Evolutionary conservation across 92 coral and sea anemone species (phyloP).

Genomic region (Porites divaricata): DNA sequence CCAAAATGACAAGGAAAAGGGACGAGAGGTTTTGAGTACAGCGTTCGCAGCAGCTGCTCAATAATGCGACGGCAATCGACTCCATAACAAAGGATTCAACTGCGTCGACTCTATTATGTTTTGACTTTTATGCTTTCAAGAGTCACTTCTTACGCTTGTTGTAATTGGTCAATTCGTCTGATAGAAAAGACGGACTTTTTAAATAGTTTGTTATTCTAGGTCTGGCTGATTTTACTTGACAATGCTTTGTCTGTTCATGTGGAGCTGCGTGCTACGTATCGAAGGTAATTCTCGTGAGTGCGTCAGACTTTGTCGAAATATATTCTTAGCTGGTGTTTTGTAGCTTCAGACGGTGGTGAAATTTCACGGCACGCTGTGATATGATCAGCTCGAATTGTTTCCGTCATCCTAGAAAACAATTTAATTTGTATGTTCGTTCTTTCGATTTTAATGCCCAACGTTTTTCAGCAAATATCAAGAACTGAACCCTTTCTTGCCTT

Average conservation of each 20-base stretch:
- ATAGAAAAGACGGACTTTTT: slow-evolving; percentile 14
- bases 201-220: slow-evolving; percentile 17
- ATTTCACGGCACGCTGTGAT: not conserved
- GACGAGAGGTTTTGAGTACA: not conserved
- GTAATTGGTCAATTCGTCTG: slow-evolving; percentile 23
- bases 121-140: slow-evolving; percentile 8
- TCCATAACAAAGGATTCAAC: slow-evolving; percentile 5
- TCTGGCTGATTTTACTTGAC: slow-evolving; percentile 10
- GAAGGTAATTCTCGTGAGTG: slow-evolving; percentile 16
- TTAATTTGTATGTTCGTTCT: not conserved
- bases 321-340: not conserved
- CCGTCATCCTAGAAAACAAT: not conserved
- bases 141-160: not conserved
- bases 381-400: not conserved
- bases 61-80: slow-evolving; percentile 29
- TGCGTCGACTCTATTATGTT: slow-evolving; percentile 46
- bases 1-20: not conserved
- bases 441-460: not conserved
- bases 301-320: not conserved
- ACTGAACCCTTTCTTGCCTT: not conserved
- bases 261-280: not conserved
- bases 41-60: slow-evolving; percentile 22
- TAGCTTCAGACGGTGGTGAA: not conserved
- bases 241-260: slow-evolving; percentile 12
- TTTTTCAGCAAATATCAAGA: not conserved